phyloP scores from a whole-genome alignment of 2,797 vertebrate species.

The Spheniscus humboldti region DNA sequence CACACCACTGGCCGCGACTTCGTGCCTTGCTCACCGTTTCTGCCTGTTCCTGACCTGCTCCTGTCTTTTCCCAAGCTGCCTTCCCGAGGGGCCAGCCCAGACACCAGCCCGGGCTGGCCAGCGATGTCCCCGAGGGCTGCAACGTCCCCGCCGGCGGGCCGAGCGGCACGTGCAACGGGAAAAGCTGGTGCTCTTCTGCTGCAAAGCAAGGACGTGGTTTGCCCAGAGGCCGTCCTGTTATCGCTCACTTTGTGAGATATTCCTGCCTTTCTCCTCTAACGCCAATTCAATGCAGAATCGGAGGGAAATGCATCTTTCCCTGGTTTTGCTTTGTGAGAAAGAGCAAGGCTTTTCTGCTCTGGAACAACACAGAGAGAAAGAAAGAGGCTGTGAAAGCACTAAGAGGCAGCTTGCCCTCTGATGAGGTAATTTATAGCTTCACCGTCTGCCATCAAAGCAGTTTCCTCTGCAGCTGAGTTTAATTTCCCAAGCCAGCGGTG shows the following conservation, averaged over 20 bases:
- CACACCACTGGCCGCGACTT: accelerated
- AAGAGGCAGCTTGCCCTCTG: background rate
- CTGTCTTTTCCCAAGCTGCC: accelerated
- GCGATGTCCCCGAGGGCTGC: accelerated
- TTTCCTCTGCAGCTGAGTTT: background rate
- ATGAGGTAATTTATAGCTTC: background rate
- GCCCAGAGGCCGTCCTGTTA: accelerated
- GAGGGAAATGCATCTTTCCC: background rate
- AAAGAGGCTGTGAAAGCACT: accelerated
- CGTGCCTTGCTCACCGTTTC: accelerated
- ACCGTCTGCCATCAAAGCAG: background rate
- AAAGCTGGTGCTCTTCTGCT: background rate
- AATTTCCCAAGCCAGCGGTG: accelerated
- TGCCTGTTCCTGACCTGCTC: accelerated
- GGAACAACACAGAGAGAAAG: background rate
- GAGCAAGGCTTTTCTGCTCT: accelerated
- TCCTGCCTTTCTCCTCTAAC: background rate
- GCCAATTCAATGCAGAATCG: accelerated
- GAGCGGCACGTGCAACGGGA: accelerated
- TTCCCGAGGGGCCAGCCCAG: background rate
- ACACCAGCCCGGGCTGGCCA: accelerated
- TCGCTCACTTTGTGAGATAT: accelerated
- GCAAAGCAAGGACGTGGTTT: background rate
- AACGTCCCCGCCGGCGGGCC: accelerated
- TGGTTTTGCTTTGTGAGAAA: too few relatives aligned